A percentile compares a stretch with the other conserved stretches of the same genome.
Evolutionary conservation across 92 coral and sea anemone species (phyloP).

Genomic region (Actinostola sp.): DNA sequence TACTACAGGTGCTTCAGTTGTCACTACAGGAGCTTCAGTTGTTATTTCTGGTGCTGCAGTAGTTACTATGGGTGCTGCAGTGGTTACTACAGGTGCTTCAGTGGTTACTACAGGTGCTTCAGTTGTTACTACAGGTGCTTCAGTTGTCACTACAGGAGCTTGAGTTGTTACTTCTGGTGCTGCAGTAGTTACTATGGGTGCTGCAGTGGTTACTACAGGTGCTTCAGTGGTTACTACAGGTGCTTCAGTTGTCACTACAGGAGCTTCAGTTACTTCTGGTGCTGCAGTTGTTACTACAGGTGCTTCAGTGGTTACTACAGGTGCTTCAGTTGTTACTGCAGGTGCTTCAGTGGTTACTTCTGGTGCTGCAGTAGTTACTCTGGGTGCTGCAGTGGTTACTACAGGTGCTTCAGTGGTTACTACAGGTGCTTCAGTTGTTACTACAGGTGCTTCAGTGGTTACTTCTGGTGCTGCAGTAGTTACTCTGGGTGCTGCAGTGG

Average conservation of each 20-base stretch:
- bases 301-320: neutral
- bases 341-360: constrained; percentile 5
- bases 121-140: constrained; percentile 7
- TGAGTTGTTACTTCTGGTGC: constrained; percentile 8
- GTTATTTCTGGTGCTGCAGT: constrained; percentile 11
- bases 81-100: neutral
- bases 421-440: neutral
- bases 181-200: constrained; percentile 11
- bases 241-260: constrained; percentile 1
- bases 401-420: neutral
- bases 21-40: constrained; percentile 1
- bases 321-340: neutral
- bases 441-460: constrained; percentile 7
- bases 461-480: constrained; percentile 9
- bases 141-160: constrained; percentile 6
- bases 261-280: neutral
- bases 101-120: neutral
- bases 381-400: constrained; percentile 8
- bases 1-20: neutral
- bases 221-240: constrained; percentile 12
- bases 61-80: neutral
- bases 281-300: constrained; percentile 4
- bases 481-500: constrained; percentile 13
- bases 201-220: constrained; percentile 13
- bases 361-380: neutral